These are phyloP conservation scores for Melanargia galathea DNA, from an alignment of 2,888 invertebrate species.

Conservation along the genomic window DNA sequence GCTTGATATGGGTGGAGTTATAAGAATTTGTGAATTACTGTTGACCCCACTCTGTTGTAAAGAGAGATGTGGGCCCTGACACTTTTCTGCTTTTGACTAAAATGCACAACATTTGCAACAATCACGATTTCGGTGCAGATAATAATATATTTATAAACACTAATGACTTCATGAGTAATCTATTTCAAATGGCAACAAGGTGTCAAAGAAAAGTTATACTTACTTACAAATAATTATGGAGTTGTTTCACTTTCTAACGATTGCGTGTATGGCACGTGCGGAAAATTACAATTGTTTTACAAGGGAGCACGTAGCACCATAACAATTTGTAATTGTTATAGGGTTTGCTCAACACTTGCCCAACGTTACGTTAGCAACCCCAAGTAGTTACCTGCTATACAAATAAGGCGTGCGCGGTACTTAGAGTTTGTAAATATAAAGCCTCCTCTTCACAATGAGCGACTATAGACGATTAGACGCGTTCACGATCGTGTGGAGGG, in stretches of 20 bases:
- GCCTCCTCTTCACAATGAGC: no score
- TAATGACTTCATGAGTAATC: background rate
- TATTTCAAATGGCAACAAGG: constrained; percentile 6
- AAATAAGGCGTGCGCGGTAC: background rate
- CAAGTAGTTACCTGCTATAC: background rate
- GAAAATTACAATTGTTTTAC: constrained; percentile 20
- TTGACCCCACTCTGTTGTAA: no score
- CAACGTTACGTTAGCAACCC: constrained; percentile 3
- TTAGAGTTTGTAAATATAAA: no score
- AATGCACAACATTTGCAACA: no score
- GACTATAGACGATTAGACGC: no score
- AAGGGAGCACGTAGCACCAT: constrained; percentile 35
- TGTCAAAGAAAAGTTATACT: constrained; percentile 34
- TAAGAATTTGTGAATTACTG: no score
- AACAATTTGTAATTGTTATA: constrained; percentile 34
- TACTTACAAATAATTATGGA: constrained; percentile 38
- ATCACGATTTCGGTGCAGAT: background rate
- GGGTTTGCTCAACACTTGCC: constrained; percentile 30
- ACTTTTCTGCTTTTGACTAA: no score
- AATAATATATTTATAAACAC: background rate
- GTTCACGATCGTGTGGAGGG: no score
- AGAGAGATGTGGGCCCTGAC: no score
- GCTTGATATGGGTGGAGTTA: no score
- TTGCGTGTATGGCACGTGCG: constrained; percentile 41
- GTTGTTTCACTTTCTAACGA: constrained; percentile 44